A percentile compares a stretch with the other conserved stretches of the same genome.
phyloP scores from a whole-genome alignment of 2,888 invertebrate species.

The Pammene fasciana region DNA sequence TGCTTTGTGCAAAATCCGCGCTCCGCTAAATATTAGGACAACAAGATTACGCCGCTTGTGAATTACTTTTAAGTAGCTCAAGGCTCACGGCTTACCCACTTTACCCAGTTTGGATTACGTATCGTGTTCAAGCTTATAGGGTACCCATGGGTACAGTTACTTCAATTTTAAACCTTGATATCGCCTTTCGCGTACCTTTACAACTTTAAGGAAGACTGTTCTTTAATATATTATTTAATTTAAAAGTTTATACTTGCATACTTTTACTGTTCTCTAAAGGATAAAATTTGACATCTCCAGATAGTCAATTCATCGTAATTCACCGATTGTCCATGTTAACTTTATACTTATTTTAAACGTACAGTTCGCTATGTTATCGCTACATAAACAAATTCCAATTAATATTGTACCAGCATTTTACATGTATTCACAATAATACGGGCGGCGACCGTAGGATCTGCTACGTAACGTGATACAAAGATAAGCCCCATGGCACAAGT shows the following conservation, averaged over 20 bases:
- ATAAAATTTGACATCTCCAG: background rate
- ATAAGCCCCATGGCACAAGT: too few relatives aligned
- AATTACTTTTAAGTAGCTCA: constrained; percentile 31
- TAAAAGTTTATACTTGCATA: background rate
- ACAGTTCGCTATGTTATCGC: background rate
- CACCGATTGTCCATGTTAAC: too few relatives aligned
- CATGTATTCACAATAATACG: too few relatives aligned
- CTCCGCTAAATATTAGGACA: constrained; percentile 19
- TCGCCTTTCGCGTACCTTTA: background rate
- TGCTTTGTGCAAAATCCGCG: constrained; percentile 5
- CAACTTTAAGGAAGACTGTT: background rate
- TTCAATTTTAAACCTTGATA: constrained; percentile 20
- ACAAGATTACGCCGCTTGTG: constrained; percentile 4
- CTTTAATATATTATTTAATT: background rate
- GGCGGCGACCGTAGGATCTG: too few relatives aligned
- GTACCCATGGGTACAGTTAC: constrained; percentile 8
- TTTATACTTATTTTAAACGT: background rate
- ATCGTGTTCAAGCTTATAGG: constrained; percentile 23
- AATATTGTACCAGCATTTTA: constrained; percentile 2
- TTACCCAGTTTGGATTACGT: constrained; percentile 9
- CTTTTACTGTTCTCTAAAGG: background rate
- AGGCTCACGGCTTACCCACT: constrained; percentile 12
- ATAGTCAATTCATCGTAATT: too few relatives aligned
- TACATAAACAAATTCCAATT: background rate
- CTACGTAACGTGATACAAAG: too few relatives aligned